Base-by-base conservation (phyloP, 2,888 invertebrate genomes). In the Melieria omissa region DNA sequence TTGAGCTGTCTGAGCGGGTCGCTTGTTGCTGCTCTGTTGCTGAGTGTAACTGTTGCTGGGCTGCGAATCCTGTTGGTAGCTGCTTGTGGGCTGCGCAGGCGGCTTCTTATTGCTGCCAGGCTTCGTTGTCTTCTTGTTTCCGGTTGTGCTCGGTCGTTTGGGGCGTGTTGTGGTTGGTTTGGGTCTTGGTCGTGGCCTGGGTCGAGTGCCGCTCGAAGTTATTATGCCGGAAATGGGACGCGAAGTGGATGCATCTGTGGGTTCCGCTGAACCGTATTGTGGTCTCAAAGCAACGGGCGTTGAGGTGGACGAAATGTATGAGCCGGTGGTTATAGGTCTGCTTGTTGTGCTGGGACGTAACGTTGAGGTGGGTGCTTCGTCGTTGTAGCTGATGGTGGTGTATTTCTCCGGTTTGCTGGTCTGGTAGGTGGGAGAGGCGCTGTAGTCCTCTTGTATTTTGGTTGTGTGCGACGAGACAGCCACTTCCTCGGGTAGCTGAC, bases 141-240 rank as follows among this genome's bases (percentile, higher is more conserved):
- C 47, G 7, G 60, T 73, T 10, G 74, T 75, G 9, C 81, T 79
- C n/a, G 79, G 74, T 55, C 44, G 49, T 73, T 0, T 69, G 16
- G 6, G 81, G 86, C 1, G 89, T 85, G 79, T 78, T 1, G 69
- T 75, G 8, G 73, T 73, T 0, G 74, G 70, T 54, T 65, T 73
- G n/a, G 81, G 81, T 67, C 76, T 79, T 0, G 82, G 82, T 5
- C 78, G 78, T 2, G 82, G 82, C 16, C 72, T 78, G 4, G 83
- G 78, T n/a, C 77, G 89, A 88, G 74, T 88, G 88, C 0, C 89
- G 85, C 73, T 90, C 86, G 78, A 88, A 4, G 83, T 83, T 0
- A 84, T 89, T 0, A 88, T 89, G 47, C 88, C 89, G 14, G 88
- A 80, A 4, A 80, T 77, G 0, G 71, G 62, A 0, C 62, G 64